A percentile compares a stretch with the other conserved stretches of the same genome.
These are phyloP conservation scores for Oryctolagus cuniculus DNA, from an alignment of 2,113 vertebrate species.

Conservation along the genomic window mOryCun1.1 NC_091445.1:87248501-87249000, in stretches of 20 bases:
- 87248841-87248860: background rate
- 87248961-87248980: background rate
- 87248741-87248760: background rate
- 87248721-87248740: slow-evolving; percentile 27
- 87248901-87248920: background rate
- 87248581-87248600: background rate
- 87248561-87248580: background rate
- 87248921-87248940: background rate
- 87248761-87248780: slow-evolving; percentile 14
- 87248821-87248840: background rate
- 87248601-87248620: background rate
- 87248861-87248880: background rate
- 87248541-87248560: background rate
- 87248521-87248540: background rate
- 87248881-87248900: background rate
- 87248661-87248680: background rate
- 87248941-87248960: slow-evolving; percentile 24
- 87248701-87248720: background rate
- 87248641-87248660: background rate
- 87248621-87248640: slow-evolving; percentile 13
- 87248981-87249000: background rate
- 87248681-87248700: background rate
- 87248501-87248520: background rate
- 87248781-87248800: background rate
- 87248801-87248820: slow-evolving; percentile 30